A percentile compares a stretch with the other conserved stretches of the same genome.
Conservation (phyloP, 2,113 vertebrate species). For the Pithys albifrons region DNA sequence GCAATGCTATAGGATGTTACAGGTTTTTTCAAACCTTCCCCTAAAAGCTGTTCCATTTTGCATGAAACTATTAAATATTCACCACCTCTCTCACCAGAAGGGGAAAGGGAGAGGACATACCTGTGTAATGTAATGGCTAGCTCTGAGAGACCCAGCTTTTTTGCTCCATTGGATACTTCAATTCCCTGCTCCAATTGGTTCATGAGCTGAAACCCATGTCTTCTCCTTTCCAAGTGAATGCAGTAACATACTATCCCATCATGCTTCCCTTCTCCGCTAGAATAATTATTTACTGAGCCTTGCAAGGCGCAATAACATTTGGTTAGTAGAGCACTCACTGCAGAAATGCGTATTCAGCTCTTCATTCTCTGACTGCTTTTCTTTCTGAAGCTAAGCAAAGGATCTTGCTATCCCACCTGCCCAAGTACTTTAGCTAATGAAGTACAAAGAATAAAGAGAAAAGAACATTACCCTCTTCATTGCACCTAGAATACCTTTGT, state of each 20-base stretch:
- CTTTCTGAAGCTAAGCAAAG: not conserved
- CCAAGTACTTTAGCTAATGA: not conserved
- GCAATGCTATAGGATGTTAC: not conserved
- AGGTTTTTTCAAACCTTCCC: not conserved
- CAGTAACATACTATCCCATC: not conserved
- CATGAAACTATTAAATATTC: constrained; percentile 53
- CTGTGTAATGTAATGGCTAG: not conserved
- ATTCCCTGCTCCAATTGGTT: constrained; percentile 55
- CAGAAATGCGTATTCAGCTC: not conserved
- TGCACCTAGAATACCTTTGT: not conserved
- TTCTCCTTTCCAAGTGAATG: not conserved
- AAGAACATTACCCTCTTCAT: not conserved
- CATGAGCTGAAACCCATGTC: not conserved
- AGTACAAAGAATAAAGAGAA: not conserved
- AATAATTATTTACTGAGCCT: not conserved
- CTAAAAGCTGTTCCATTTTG: constrained; percentile 20
- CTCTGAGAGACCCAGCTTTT: not conserved
- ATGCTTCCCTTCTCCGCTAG: not conserved
- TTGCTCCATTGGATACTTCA: constrained; percentile 35
- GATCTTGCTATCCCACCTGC: not conserved
- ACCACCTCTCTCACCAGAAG: not conserved
- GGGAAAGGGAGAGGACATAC: not conserved
- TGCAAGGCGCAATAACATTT: not conserved
- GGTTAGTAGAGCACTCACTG: not conserved
- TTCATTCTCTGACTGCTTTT: not conserved